Percentiles rank a stretch among this genome's conserved stretches.
These are phyloP conservation scores for Ovibos moschatus DNA, from an alignment of 2,113 vertebrate species.

Conservation along the genomic window DNA sequence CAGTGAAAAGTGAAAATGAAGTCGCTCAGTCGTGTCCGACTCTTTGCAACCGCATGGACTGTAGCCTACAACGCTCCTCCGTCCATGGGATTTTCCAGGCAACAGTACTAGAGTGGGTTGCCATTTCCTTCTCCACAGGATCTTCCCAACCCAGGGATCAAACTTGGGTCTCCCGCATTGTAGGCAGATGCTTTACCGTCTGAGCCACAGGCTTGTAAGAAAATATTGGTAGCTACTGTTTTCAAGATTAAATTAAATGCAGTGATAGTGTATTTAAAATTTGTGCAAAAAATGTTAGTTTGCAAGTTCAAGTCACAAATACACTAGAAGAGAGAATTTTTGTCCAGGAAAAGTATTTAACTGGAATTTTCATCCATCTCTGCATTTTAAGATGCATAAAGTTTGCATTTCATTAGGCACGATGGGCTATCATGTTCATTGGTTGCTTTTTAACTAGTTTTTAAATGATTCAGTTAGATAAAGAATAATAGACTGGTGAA, in stretches of 20 bases:
- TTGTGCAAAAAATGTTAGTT: background rate
- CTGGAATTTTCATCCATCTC: background rate
- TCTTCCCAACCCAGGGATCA: too few species aligned
- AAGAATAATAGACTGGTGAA: background rate
- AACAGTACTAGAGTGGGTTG: too few species aligned
- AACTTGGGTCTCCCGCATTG: too few species aligned
- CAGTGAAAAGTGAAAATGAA: too few species aligned
- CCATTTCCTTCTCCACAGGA: too few species aligned
- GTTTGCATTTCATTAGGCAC: background rate
- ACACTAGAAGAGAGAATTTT: background rate
- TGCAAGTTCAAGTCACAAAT: background rate
- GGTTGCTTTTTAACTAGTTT: background rate
- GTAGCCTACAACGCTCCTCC: too few species aligned
- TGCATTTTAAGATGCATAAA: background rate
- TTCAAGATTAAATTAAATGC: background rate
- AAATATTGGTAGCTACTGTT: background rate
- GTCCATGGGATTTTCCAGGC: too few species aligned
- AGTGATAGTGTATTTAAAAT: background rate
- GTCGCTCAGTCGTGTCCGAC: rapidly evolving
- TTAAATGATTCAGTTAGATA: background rate
- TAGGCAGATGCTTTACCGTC: too few species aligned
- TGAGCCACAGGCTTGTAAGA: too few species aligned
- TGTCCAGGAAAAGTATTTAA: background rate
- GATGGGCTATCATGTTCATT: background rate
- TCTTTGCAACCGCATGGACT: too few species aligned